These are phyloP conservation scores for Rhyacophila brunnea DNA, from an alignment of 1,140 invertebrate genomes.

Conservation along the genomic window DNA sequence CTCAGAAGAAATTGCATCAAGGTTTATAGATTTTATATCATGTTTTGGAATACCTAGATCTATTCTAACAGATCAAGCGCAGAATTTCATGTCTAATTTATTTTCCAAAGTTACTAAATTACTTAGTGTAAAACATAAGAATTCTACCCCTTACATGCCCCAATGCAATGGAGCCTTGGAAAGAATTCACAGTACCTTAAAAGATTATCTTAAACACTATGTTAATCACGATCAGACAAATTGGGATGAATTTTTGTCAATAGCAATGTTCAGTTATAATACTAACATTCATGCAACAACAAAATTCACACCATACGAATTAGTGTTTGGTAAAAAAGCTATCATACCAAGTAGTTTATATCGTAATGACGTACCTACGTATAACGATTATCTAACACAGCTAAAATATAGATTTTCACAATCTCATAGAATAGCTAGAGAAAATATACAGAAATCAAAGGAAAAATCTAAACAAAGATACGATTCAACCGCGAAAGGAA, in stretches of 20 bases:
- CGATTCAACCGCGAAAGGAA: background rate
- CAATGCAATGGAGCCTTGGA: no score
- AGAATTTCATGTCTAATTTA: conserved; percentile 29
- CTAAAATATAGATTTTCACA: background rate
- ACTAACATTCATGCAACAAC: no score
- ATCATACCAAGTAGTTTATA: no score
- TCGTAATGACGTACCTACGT: no score
- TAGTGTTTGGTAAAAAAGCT: no score
- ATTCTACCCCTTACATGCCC: no score
- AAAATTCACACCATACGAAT: no score
- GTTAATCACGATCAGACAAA: conserved; percentile 38
- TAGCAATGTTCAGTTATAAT: no score
- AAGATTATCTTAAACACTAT: conserved; percentile 43
- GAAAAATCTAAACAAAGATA: background rate
- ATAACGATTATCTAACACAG: background rate
- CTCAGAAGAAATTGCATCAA: conserved; percentile 15
- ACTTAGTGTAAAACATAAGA: no score
- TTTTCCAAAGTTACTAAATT: conserved; percentile 24
- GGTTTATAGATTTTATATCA: conserved; percentile 27
- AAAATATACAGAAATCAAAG: background rate
- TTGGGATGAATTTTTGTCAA: conserved; percentile 41
- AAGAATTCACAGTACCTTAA: no score
- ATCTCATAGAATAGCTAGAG: no score
- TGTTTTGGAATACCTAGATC: conserved; percentile 40
- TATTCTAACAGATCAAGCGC: conserved; percentile 41